Conservation (phyloP, 2,113 vertebrate genomes). For the Tiliqua scincoides region DNA sequence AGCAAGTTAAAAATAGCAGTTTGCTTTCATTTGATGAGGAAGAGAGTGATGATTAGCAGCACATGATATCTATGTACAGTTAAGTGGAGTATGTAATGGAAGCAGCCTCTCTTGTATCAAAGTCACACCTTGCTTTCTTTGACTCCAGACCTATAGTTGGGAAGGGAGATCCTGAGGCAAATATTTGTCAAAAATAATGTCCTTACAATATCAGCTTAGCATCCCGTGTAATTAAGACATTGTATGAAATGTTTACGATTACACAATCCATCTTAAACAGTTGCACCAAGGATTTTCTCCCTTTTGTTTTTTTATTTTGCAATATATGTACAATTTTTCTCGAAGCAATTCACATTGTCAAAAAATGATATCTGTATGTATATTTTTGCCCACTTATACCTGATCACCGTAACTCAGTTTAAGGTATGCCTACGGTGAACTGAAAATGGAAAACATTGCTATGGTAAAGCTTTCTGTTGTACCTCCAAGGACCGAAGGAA, state of each 20-base stretch:
- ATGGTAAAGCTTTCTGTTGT: neutral
- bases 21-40: constrained; percentile 94
- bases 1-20: constrained; percentile 92
- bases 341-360: neutral
- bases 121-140: neutral
- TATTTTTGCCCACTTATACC: neutral
- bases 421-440: neutral
- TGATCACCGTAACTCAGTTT: neutral
- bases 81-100: neutral
- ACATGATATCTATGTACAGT: constrained; percentile 34
- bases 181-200: constrained; percentile 35
- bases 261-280: neutral
- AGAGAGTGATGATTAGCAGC: constrained; percentile 85
- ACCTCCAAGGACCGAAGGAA: neutral
- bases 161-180: neutral
- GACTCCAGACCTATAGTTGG: neutral
- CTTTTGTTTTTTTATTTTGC: neutral
- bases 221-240: constrained; percentile 31
- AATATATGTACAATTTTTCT: neutral
- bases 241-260: constrained; percentile 4
- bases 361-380: neutral
- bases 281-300: neutral
- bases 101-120: constrained; percentile 14
- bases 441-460: constrained; percentile 6
- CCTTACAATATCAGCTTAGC: constrained; percentile 28